Evolutionary conservation across 2,797 vertebrate genomes (phyloP).

Genomic region (Alauda arvensis): DNA sequence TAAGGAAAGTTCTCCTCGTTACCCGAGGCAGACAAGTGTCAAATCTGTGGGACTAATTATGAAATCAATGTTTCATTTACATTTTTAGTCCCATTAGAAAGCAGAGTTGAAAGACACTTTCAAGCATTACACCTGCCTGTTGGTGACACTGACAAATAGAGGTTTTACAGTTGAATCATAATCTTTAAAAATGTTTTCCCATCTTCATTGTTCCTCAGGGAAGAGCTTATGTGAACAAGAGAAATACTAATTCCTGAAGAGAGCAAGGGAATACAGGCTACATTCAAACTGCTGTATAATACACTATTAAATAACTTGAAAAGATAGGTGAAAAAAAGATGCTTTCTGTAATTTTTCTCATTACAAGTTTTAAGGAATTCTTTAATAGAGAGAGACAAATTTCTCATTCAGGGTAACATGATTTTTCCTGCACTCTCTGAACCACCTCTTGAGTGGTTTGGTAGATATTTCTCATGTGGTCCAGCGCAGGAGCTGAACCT

Average conservation of each 20-base stretch:
- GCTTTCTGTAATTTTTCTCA: neutral
- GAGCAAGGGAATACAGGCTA: neutral
- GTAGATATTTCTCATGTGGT: fast-evolving
- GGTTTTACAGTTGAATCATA: slow-evolving; percentile 31
- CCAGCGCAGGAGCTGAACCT: neutral
- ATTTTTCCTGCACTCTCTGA: neutral
- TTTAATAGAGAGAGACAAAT: neutral
- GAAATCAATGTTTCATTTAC: slow-evolving; percentile 49
- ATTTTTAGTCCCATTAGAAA: slow-evolving; percentile 28
- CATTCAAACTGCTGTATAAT: neutral
- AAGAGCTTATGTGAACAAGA: slow-evolving; percentile 1
- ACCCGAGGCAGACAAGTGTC: slow-evolving; percentile 40
- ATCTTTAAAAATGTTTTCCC: slow-evolving; percentile 50
- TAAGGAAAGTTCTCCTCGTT: neutral
- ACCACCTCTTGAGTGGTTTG: neutral
- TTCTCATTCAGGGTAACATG: neutral
- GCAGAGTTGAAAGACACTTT: slow-evolving; percentile 37
- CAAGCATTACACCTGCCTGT: slow-evolving; percentile 27
- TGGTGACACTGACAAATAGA: slow-evolving; percentile 42
- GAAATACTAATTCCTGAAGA: neutral
- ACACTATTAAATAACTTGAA: neutral
- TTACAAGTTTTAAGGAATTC: neutral
- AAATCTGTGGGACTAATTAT: slow-evolving; percentile 31
- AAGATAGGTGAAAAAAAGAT: neutral
- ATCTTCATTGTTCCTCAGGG: slow-evolving; percentile 38